Base-by-base conservation (phyloP, 1,140 invertebrate genomes). In the Eurosta solidaginis region DNA sequence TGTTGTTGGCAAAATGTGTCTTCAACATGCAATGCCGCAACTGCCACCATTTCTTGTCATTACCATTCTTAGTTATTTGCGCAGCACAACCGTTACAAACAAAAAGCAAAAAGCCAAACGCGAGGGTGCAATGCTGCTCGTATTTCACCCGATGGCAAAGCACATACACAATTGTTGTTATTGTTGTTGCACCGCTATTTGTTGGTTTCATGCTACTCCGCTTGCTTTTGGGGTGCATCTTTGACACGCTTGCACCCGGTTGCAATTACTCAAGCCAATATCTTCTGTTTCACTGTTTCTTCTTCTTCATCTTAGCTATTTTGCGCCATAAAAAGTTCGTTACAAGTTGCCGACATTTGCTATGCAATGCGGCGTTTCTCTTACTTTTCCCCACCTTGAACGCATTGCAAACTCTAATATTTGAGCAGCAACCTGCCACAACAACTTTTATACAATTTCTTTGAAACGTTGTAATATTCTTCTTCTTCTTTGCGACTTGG, bases 91-190 rank as follows among this genome's bases (percentile, higher is more conserved):
- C 29, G 33, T 63, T 63, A 63, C 17, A 10, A 6, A n/a, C n/a
- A n/a, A n/a, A n/a, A n/a, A n/a, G n/a, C n/a, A n/a, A n/a, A n/a
- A 40, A 12, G 49, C 3, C 49, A 52, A 12, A 40, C 33, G 14
- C 59, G 59, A 68, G 59, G 59, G 59, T 68, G 59, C 59, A 68
- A 68, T 36, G 59, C n/a, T 42, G 59, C 59, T 68, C 59, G 59
- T 68, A 68, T 68, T 68, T 68, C 59, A 68, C 36, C n/a, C 59
- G 33, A 4, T 10, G 59, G 59, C 59, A 68, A 33, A n/a, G 29
- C n/a, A 14, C 33, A 68, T n/a, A n/a, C n/a, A 59, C 54, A 33
- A 29, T 29, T 47, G 45, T 47, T 47, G 45, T n/a, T n/a, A 47
- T 4, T 17, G 2, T 4, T n/a, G 14, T n/a, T n/a, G 33, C 33